Conservation (phyloP, 2,113 vertebrate species). For the Tricholaema leucomelas region DNA sequence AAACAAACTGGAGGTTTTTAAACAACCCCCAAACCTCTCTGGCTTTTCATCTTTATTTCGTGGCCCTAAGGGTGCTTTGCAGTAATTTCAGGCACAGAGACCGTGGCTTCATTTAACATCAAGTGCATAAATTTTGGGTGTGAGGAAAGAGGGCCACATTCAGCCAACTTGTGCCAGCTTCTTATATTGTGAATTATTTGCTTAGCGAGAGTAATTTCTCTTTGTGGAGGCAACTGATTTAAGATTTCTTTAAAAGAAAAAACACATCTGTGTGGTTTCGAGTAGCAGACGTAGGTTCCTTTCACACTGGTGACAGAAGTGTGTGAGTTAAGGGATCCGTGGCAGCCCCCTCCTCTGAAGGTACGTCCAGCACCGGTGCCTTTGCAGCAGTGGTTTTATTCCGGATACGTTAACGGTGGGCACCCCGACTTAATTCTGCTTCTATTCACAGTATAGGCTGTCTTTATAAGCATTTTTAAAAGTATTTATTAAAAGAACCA, state of each 20-base stretch:
- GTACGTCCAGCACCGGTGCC: conserved; percentile 58
- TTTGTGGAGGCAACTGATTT: conserved; percentile 79
- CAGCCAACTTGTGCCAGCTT: conserved; percentile 62
- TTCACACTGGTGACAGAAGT: conserved; percentile 67
- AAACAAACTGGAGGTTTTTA: background rate
- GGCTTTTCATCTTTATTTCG: conserved; percentile 43
- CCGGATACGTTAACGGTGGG: conserved; percentile 43
- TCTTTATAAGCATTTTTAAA: conserved; percentile 89
- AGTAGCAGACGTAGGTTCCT: conserved; percentile 75
- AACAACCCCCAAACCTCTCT: background rate
- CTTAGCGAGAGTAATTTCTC: conserved; percentile 63
- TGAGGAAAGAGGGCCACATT: conserved; percentile 46
- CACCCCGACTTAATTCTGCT: conserved; percentile 82
- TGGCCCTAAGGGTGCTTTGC: conserved; percentile 62
- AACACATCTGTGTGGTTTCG: conserved; percentile 70
- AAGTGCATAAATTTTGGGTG: conserved; percentile 21
- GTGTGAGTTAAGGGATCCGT: conserved; percentile 50
- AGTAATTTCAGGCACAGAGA: conserved; percentile 49
- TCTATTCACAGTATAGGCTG: conserved; percentile 87
- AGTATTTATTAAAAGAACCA: conserved; percentile 92
- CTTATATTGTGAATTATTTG: conserved; percentile 55
- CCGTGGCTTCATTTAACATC: conserved; percentile 52
- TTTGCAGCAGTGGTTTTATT: conserved; percentile 61
- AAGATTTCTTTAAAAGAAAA: conserved; percentile 53
- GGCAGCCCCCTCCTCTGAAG: conserved; percentile 39